Evolutionary conservation across 2,888 invertebrate species (phyloP).

Genomic region (Spodoptera exigua): DNA sequence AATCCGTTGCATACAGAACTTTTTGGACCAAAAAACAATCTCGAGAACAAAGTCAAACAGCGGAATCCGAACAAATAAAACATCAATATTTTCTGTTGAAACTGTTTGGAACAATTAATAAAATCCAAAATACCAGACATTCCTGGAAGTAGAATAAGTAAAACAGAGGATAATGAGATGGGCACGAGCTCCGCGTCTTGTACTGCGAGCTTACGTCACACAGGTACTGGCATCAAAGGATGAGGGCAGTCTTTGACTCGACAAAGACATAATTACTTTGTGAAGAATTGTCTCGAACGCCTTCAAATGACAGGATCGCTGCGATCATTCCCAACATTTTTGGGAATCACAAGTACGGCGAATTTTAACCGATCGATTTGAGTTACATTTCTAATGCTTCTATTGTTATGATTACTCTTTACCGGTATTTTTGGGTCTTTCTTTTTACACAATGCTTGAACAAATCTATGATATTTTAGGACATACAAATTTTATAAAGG

Average conservation of each 20-base stretch:
- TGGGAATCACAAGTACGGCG: slow-evolving; percentile 12
- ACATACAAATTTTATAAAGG: not conserved
- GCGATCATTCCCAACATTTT: slow-evolving; percentile 37
- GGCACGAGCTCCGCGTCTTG: slow-evolving; percentile 37
- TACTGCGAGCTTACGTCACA: slow-evolving; percentile 35
- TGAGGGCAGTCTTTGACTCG: slow-evolving; percentile 50
- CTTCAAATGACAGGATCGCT: slow-evolving; percentile 38
- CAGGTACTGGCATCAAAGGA: slow-evolving; percentile 47
- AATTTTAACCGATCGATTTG: slow-evolving; percentile 5
- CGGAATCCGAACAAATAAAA: not conserved
- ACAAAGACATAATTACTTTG: slow-evolving; percentile 59
- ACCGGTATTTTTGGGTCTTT: slow-evolving; percentile 29
- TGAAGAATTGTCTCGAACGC: slow-evolving; percentile 50
- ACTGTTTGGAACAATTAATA: slow-evolving; percentile 24
- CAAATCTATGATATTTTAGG: slow-evolving; percentile 1
- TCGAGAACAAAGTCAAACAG: not conserved
- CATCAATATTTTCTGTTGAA: slow-evolving; percentile 1
- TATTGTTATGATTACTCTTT: slow-evolving; percentile 8
- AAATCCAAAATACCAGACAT: slow-evolving; percentile 5
- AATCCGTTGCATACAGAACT: too few species aligned
- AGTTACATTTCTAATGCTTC: slow-evolving; percentile 16
- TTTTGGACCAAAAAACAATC: not conserved
- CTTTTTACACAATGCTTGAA: slow-evolving; percentile 1
- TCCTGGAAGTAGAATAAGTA: slow-evolving; percentile 17
- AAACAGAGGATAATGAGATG: slow-evolving; percentile 32